A percentile compares a stretch with the other conserved stretches of the same genome.
phyloP scores from a whole-genome alignment of 2,113 vertebrate genomes.

The Embiotoca jacksoni region DNA sequence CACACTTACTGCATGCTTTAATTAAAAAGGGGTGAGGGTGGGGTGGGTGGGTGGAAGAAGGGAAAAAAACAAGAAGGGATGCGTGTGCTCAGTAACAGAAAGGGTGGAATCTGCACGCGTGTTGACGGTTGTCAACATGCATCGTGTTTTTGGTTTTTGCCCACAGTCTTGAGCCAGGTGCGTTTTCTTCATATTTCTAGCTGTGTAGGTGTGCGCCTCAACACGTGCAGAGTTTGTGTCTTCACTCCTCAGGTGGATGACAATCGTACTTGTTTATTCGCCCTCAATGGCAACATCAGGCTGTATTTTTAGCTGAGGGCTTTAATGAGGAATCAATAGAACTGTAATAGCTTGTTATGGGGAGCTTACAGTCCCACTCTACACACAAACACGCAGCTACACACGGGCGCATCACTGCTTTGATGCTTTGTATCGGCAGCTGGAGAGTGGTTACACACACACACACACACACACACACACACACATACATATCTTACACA shows the following conservation, averaged over 20 bases:
- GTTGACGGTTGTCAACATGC: constrained; percentile 13
- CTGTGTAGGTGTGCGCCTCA: constrained; percentile 31
- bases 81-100: constrained; percentile 65
- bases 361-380: constrained; percentile 29
- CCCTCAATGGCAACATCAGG: constrained; percentile 54
- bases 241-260: constrained; percentile 54
- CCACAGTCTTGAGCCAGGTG: constrained; percentile 31
- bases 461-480: constrained; percentile 22
- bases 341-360: constrained; percentile 70
- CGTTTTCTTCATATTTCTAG: constrained; percentile 49
- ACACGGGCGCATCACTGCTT: constrained; percentile 18
- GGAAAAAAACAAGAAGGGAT: constrained; percentile 66
- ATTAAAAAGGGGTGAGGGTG: constrained; percentile 80
- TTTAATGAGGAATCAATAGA: constrained; percentile 78
- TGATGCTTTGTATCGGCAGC: constrained; percentile 60
- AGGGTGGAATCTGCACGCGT: constrained; percentile 47
- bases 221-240: constrained; percentile 41
- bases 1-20: constrained; percentile 89
- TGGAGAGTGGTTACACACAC: constrained; percentile 17
- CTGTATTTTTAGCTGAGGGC: constrained; percentile 63
- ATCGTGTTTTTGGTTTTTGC: constrained; percentile 40
- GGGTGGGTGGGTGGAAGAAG: constrained; percentile 35
- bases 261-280: constrained; percentile 23
- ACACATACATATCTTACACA: constrained; percentile 44
- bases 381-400: constrained; percentile 12